phyloP scores from a whole-genome alignment of 2,113 vertebrate genomes.

The Nestor notabilis region DNA sequence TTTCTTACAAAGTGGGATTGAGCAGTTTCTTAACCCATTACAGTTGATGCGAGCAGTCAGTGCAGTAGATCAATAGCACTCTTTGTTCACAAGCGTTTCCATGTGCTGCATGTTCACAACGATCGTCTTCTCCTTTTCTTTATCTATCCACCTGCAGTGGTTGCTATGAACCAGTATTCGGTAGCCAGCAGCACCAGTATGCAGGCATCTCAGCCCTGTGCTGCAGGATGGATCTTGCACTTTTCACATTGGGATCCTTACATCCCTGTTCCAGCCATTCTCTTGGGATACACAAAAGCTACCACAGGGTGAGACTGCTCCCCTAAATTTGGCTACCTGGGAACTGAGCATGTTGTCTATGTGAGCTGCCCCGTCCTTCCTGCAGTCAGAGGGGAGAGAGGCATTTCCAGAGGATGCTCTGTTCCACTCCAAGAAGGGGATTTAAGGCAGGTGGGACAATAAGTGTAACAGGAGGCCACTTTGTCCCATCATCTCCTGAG shows the following conservation, averaged over 20 bases:
- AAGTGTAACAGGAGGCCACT: not conserved
- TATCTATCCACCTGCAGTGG: not conserved
- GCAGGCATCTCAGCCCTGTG: not conserved
- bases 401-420: not conserved
- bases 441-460: not conserved
- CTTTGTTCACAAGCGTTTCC: not conserved
- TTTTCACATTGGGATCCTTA: not conserved
- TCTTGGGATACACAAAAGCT: not conserved
- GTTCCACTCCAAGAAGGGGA: not conserved
- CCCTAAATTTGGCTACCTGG: not conserved
- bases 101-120: fast-evolving
- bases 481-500: not conserved
- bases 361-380: not conserved
- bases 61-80: not conserved
- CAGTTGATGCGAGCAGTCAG: not conserved
- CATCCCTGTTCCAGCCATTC: not conserved
- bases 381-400: not conserved
- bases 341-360: fast-evolving
- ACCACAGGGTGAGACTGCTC: not conserved
- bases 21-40: not conserved
- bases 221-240: not conserved
- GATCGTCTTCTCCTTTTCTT: not conserved
- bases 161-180: fast-evolving
- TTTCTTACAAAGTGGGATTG: not conserved
- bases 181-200: fast-evolving